Evolutionary conservation across 2,888 invertebrate species (phyloP).

Genomic region (Drosophila subquinaria): DNA sequence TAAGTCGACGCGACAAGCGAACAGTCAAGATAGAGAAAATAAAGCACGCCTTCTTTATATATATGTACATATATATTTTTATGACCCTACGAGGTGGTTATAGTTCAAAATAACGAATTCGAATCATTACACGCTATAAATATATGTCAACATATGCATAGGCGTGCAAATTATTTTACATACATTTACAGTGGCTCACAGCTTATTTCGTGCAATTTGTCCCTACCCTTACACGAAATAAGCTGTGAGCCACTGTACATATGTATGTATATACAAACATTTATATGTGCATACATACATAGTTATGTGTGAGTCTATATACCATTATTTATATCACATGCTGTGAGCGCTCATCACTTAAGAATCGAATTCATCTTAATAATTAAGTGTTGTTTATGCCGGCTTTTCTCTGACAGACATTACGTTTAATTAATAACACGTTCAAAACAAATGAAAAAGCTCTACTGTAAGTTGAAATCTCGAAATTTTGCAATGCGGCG

Average conservation of each 20-base stretch:
- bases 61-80: conserved; percentile 7
- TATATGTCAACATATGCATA: conserved; percentile 12
- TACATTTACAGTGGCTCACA: not conserved
- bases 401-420: not conserved
- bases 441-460: conserved; percentile 9
- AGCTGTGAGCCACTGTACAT: not conserved
- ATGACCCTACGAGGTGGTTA: conserved; percentile 38
- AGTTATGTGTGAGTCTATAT: not conserved
- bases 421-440: not conserved
- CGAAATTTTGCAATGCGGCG: not conserved
- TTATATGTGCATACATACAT: not conserved
- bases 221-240: too few relatives aligned
- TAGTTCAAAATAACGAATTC: conserved; percentile 40
- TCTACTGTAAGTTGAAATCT: not conserved
- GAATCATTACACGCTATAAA: conserved; percentile 31
- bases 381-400: not conserved
- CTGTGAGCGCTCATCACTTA: not conserved
- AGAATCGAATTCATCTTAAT: not conserved
- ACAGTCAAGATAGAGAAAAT: conserved; percentile 30
- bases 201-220: too few relatives aligned
- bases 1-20: conserved; percentile 8
- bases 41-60: conserved; percentile 10
- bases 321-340: not conserved
- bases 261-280: not conserved
- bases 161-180: not conserved